phyloP scores from a whole-genome alignment of 2,888 invertebrate genomes.

The Hyles lineata region DNA sequence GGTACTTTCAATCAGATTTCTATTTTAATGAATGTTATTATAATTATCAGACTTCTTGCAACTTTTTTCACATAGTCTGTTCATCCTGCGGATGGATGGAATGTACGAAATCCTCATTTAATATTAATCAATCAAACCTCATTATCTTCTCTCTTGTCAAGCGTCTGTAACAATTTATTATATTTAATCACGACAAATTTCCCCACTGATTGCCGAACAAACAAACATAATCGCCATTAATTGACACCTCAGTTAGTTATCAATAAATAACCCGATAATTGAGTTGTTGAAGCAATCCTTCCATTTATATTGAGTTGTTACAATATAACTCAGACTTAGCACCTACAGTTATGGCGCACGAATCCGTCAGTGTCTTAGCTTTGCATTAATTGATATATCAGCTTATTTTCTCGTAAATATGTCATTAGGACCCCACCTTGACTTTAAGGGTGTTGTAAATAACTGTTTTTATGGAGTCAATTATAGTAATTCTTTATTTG shows the following conservation, averaged over 20 bases:
- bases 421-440: background rate
- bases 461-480: too few species aligned
- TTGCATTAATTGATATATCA: background rate
- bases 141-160: too few species aligned
- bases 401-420: conserved; percentile 2
- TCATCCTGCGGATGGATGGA: too few species aligned
- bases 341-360: background rate
- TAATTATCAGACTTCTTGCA: too few species aligned
- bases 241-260: background rate
- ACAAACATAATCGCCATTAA: conserved; percentile 5
- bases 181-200: background rate
- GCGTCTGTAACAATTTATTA: too few species aligned
- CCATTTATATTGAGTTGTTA: conserved; percentile 13
- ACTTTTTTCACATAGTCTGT: too few species aligned
- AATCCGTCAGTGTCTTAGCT: conserved; percentile 5
- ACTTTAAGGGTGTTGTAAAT: background rate
- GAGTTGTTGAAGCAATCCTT: conserved; percentile 11
- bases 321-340: background rate
- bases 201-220: background rate
- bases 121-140: too few species aligned
- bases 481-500: too few species aligned
- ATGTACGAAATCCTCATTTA: too few species aligned
- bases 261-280: conserved; percentile 9
- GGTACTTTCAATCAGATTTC: too few species aligned
- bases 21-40: too few species aligned